Evolutionary conservation across 2,888 invertebrate species (phyloP).

Genomic region (Polydrusus pterygomalis): DNA sequence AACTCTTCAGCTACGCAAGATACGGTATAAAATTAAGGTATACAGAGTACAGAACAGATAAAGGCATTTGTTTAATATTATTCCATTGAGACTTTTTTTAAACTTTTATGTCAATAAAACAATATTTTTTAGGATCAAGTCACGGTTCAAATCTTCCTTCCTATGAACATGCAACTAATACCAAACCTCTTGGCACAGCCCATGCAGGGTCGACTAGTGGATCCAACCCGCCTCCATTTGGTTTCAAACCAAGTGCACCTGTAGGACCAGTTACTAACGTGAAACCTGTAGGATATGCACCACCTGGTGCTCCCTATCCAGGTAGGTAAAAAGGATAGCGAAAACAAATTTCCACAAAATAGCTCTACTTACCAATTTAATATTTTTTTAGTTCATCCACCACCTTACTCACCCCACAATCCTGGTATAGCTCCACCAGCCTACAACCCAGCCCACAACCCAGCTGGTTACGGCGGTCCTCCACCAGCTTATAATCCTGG

Average conservation of each 20-base stretch:
- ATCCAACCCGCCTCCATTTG: slow-evolving; percentile 26
- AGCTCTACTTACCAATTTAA: not conserved
- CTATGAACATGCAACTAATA: slow-evolving; percentile 27
- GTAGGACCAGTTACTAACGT: slow-evolving; percentile 53
- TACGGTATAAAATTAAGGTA: not conserved
- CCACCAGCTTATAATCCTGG: slow-evolving; percentile 57
- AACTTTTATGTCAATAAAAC: no score
- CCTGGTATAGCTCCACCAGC: slow-evolving; percentile 50
- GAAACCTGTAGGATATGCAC: slow-evolving; percentile 50
- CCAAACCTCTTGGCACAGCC: slow-evolving; percentile 19
- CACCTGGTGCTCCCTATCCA: slow-evolving; percentile 48
- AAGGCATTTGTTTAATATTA: no score
- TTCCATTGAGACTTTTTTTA: no score
- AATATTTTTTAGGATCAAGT: no score
- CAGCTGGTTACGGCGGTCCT: slow-evolving; percentile 59
- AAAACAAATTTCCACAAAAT: no score
- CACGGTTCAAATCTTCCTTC: slow-evolving; percentile 11
- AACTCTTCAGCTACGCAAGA: slow-evolving; percentile 32
- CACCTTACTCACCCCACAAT: slow-evolving; percentile 57
- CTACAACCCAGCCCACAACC: slow-evolving; percentile 57
- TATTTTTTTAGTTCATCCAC: slow-evolving; percentile 54
- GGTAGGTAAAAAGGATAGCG: slow-evolving; percentile 9
- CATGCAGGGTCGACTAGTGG: slow-evolving; percentile 13
- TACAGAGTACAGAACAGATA: no score
- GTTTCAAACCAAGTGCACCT: slow-evolving; percentile 48